Conservation (phyloP, 2,888 invertebrate species). For the Drosophila birchii region DNA sequence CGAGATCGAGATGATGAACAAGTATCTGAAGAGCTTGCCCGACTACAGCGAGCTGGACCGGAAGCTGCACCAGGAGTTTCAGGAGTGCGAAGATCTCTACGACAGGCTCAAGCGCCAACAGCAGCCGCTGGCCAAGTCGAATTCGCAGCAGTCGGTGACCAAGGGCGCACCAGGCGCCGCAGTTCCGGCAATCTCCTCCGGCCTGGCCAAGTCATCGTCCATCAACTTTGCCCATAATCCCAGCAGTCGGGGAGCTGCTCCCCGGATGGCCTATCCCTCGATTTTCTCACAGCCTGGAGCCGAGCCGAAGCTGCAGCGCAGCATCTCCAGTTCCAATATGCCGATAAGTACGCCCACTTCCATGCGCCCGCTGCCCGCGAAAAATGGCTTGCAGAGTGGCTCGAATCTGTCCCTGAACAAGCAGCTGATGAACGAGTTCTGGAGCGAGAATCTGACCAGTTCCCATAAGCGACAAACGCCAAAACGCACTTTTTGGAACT, state of each 20-base stretch:
- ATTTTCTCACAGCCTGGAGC: slow-evolving; percentile 66
- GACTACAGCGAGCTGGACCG: slow-evolving; percentile 84
- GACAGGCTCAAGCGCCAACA: slow-evolving; percentile 82
- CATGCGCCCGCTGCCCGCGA: slow-evolving; percentile 40
- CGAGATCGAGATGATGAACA: slow-evolving; percentile 85
- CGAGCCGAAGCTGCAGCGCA: slow-evolving; percentile 81
- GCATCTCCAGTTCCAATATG: slow-evolving; percentile 84
- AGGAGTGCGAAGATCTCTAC: slow-evolving; percentile 84
- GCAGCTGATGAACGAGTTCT: slow-evolving; percentile 84
- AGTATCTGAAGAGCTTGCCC: slow-evolving; percentile 85
- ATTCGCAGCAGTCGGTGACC: slow-evolving; percentile 81
- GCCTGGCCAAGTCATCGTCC: slow-evolving; percentile 76
- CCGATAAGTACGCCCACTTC: slow-evolving; percentile 51
- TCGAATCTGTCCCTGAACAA: slow-evolving; percentile 83
- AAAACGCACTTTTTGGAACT: slow-evolving; percentile 84
- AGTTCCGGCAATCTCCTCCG: slow-evolving; percentile 18
- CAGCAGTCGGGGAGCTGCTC: slow-evolving; percentile 27
- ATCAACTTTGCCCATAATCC: slow-evolving; percentile 67
- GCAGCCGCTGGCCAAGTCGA: slow-evolving; percentile 82
- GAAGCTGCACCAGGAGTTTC: slow-evolving; percentile 84
- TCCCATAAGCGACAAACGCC: slow-evolving; percentile 80
- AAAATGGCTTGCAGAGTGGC: slow-evolving; percentile 64
- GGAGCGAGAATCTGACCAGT: slow-evolving; percentile 83
- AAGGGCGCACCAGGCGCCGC: slow-evolving; percentile 4
- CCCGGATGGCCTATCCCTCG: slow-evolving; percentile 83